phyloP scores from a whole-genome alignment of 2,888 invertebrate genomes.

The Elysia crispata region DNA sequence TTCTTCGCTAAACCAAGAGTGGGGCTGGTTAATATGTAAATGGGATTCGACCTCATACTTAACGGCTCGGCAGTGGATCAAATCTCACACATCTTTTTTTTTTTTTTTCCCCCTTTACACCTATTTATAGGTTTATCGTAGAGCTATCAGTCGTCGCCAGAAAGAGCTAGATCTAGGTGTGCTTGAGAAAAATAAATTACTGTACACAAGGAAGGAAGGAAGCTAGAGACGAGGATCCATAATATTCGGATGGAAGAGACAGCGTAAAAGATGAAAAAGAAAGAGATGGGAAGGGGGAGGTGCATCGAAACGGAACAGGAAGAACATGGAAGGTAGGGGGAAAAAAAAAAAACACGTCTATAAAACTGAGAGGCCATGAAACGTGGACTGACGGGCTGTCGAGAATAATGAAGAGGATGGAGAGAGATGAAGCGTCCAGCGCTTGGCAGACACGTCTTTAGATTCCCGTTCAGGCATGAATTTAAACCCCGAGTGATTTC shows the following conservation, averaged over 20 bases:
- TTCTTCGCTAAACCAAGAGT: too few species aligned
- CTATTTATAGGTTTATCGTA: too few species aligned
- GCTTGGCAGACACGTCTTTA: neutral
- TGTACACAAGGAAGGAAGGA: too few species aligned
- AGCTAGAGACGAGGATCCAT: constrained; percentile 38
- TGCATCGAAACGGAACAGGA: constrained; percentile 21
- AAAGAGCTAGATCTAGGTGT: too few species aligned
- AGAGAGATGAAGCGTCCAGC: neutral
- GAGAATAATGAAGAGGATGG: neutral
- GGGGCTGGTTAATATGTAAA: too few species aligned
- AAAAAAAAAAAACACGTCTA: constrained; percentile 39
- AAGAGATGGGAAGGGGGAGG: constrained; percentile 5
- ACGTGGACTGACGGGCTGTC: neutral
- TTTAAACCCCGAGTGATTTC: constrained; percentile 1
- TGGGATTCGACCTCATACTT: too few species aligned
- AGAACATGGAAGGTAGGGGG: constrained; percentile 27
- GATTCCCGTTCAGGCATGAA: neutral
- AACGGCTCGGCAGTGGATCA: too few species aligned
- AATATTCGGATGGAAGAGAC: too few species aligned
- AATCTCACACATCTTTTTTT: too few species aligned
- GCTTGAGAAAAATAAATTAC: too few species aligned
- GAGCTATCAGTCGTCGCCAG: constrained; percentile 30
- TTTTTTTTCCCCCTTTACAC: too few species aligned
- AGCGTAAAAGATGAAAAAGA: constrained; percentile 40
- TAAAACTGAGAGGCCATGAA: constrained; percentile 29